These are phyloP conservation scores for Coelinius sp. DNA, from an alignment of 2,888 invertebrate genomes.

Conservation along the genomic window DNA sequence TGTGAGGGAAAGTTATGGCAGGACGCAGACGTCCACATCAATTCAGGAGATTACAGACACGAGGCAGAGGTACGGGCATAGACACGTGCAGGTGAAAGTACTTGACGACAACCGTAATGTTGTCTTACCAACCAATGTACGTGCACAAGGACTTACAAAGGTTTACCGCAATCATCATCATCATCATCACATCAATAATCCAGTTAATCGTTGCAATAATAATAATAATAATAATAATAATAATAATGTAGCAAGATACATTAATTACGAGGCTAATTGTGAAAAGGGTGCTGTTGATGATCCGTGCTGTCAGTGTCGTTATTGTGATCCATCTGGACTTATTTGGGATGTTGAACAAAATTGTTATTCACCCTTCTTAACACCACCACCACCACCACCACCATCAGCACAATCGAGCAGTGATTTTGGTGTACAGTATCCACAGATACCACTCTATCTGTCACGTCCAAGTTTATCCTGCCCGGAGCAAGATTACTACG, in stretches of 20 bases:
- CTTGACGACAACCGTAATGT: constrained; percentile 71
- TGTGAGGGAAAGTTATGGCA: constrained; percentile 59
- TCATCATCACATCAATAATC: constrained; percentile 45
- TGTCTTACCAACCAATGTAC: constrained; percentile 54
- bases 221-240: constrained; percentile 27
- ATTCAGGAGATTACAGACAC: constrained; percentile 72
- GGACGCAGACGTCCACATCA: constrained; percentile 59
- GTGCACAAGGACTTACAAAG: constrained; percentile 46
- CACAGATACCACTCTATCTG: constrained; percentile 51
- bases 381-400: constrained; percentile 70
- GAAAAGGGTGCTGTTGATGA: constrained; percentile 56
- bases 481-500: constrained; percentile 49
- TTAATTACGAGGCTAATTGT: constrained; percentile 48
- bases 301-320: constrained; percentile 78
- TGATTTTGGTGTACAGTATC: constrained; percentile 44
- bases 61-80: constrained; percentile 65
- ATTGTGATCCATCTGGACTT: constrained; percentile 82
- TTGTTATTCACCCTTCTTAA: constrained; percentile 73
- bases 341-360: constrained; percentile 82
- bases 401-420: no score
- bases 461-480: constrained; percentile 48
- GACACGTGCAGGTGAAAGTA: constrained; percentile 72
- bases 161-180: constrained; percentile 47
- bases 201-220: constrained; percentile 43
- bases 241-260: constrained; percentile 41